A percentile compares a stretch with the other conserved stretches of the same genome.
These are phyloP conservation scores for Coenonympha arcania DNA, from an alignment of 2,888 invertebrate genomes.

Conservation along the genomic window DNA sequence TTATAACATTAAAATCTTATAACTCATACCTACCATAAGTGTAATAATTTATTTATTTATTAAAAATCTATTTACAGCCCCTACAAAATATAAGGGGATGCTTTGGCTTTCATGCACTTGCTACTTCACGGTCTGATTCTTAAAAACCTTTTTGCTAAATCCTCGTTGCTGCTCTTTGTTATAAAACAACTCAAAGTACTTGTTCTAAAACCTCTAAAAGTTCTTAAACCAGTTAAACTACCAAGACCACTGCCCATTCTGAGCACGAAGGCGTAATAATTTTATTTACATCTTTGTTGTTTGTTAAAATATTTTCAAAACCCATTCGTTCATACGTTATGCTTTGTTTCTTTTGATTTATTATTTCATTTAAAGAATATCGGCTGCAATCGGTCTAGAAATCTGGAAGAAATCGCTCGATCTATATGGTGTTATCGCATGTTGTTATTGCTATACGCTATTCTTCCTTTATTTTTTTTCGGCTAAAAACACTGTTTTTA, in stretches of 20 bases:
- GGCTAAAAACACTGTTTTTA: too few species aligned
- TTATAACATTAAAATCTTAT: too few species aligned
- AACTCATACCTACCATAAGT: too few species aligned
- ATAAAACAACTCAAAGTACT: too few species aligned
- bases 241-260: background rate
- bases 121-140: conserved; percentile 20
- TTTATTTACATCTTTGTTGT: background rate
- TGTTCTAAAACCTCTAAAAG: too few species aligned
- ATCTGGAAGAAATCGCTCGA: too few species aligned
- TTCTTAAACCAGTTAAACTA: background rate
- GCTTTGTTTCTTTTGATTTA: background rate
- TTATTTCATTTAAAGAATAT: too few species aligned
- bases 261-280: background rate
- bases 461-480: too few species aligned
- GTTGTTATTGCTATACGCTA: too few species aligned
- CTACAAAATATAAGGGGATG: background rate
- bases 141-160: conserved; percentile 4
- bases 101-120: conserved; percentile 7
- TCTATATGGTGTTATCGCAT: too few species aligned
- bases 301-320: background rate
- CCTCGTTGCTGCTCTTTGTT: background rate
- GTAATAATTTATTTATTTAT: too few species aligned
- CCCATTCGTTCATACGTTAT: background rate
- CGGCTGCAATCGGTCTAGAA: too few species aligned
- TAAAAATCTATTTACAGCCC: background rate